A percentile compares a stretch with the other conserved stretches of the same genome.
Conservation (phyloP, 2,888 invertebrate genomes). For the Hipparchia sbordonii region DNA sequence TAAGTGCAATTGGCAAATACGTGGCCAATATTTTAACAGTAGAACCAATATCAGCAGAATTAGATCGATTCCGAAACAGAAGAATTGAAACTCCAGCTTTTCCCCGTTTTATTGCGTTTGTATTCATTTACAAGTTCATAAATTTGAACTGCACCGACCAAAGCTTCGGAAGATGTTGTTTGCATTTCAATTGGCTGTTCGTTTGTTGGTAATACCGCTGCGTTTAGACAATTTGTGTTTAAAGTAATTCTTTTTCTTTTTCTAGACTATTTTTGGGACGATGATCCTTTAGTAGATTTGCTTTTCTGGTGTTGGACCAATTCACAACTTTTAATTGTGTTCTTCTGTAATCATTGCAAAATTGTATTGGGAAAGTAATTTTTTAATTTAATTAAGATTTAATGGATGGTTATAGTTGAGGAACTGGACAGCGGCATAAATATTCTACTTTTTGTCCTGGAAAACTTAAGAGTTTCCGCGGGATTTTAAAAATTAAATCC, state of each 20-base stretch:
- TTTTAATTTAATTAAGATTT: too few species aligned
- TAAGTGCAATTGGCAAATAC: background rate
- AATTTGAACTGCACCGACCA: slow-evolving; percentile 37
- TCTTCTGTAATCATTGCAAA: background rate
- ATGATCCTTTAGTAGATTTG: background rate
- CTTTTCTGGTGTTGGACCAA: background rate
- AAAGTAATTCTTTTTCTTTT: slow-evolving; percentile 8
- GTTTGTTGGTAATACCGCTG: slow-evolving; percentile 14
- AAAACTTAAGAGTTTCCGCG: too few species aligned
- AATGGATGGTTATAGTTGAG: too few species aligned
- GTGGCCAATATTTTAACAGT: background rate
- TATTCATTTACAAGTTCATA: slow-evolving; percentile 75
- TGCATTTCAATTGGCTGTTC: slow-evolving; percentile 25
- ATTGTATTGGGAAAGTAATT: background rate
- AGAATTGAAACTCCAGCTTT: slow-evolving; percentile 44
- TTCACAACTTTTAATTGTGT: background rate
- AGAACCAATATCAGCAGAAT: slow-evolving; percentile 1
- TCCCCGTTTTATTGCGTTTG: slow-evolving; percentile 73
- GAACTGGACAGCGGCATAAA: too few species aligned
- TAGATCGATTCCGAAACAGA: slow-evolving; percentile 1
- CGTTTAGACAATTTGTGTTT: slow-evolving; percentile 1
- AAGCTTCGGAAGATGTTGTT: slow-evolving; percentile 22
- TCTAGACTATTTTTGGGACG: background rate
- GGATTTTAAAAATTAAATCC: too few species aligned
- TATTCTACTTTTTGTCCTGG: too few species aligned